Percentiles rank a stretch among this genome's conserved stretches.
Evolutionary conservation across 2,888 invertebrate genomes (phyloP).

Genomic region (Meliscaeva auricollis): DNA sequence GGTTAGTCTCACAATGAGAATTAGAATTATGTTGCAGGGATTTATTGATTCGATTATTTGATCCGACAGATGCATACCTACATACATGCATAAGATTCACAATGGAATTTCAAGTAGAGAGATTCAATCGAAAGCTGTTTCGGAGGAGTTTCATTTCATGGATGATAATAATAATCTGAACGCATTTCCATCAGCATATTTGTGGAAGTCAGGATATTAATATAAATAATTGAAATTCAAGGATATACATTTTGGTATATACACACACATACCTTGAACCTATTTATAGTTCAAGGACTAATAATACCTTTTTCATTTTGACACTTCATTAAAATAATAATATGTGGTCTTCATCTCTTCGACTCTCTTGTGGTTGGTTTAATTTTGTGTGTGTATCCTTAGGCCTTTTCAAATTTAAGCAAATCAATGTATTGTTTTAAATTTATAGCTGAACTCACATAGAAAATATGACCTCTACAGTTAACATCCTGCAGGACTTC

Average conservation of each 20-base stretch:
- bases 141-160: slow-evolving; percentile 27
- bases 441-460: not conserved
- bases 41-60: slow-evolving; percentile 72
- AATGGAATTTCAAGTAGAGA: slow-evolving; percentile 49
- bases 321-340: slow-evolving; percentile 27
- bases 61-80: slow-evolving; percentile 21
- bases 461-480: not conserved
- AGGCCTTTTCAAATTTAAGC: not conserved
- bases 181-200: slow-evolving; percentile 2
- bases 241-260: not conserved
- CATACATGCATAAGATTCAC: slow-evolving; percentile 27
- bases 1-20: not conserved
- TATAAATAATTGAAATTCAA: slow-evolving; percentile 22
- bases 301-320: slow-evolving; percentile 20
- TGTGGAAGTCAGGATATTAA: not conserved
- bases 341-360: slow-evolving; percentile 1
- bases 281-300: not conserved
- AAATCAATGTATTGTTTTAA: slow-evolving; percentile 12
- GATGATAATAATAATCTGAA: not conserved
- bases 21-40: slow-evolving; percentile 34
- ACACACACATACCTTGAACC: not conserved
- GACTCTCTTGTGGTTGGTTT: not conserved
- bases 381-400: not conserved
- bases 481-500: not conserved
- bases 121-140: slow-evolving; percentile 53